Evolutionary conservation across 2,113 vertebrate genomes (phyloP), one percentile per base, ranked within the genome.

Genomic region (Chionomys nivalis): DNA sequence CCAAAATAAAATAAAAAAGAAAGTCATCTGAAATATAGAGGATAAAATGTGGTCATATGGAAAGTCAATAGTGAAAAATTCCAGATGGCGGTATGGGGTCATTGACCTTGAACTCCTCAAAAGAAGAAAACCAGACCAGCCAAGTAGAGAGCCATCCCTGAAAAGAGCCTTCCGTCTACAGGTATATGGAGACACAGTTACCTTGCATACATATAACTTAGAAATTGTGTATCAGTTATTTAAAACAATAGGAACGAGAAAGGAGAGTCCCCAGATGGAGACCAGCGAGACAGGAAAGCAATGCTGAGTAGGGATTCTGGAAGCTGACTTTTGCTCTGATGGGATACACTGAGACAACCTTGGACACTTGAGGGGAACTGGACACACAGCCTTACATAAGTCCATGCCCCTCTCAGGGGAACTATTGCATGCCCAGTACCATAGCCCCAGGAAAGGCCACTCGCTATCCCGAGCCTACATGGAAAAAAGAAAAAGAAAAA

Each of bases 41-140:
- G 72, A 23, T 66, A 9, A 61, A 77, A 87, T 17, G 61, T 68
- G 26, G 89, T 12, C 31, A 65, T 78, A 52, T 2, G 82, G 33
- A 4, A 91, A 88, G 16, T 79, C 6, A 44, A 65, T 55, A 61
- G 31, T 42, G n/a, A 61, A 44, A n/a, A 77, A 88, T 88, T 85
- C 42, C 73, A 92, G 87, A 68, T 81, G 91, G 92, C 33, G 7
- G 17, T 39, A 36, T 92, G 49, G 33, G 8, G 26, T 68, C 39
- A 89, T 86, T 89, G 73, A 66, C 83, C 39, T 89, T 33, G 16
- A 90, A 52, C 4, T 79, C 33, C 87, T 87, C 61, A 55, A 28
- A 88, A 39, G 82, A 44, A 79, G 4, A 39, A 17, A 9, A 76
- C 66, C 7, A 23, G 23, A 68, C 23, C 5, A 44, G 65, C 6